A percentile compares a stretch with the other conserved stretches of the same genome.
These are phyloP conservation scores for Holacanthus passer DNA, from an alignment of 2,113 vertebrate species.

Conservation along the genomic window DNA sequence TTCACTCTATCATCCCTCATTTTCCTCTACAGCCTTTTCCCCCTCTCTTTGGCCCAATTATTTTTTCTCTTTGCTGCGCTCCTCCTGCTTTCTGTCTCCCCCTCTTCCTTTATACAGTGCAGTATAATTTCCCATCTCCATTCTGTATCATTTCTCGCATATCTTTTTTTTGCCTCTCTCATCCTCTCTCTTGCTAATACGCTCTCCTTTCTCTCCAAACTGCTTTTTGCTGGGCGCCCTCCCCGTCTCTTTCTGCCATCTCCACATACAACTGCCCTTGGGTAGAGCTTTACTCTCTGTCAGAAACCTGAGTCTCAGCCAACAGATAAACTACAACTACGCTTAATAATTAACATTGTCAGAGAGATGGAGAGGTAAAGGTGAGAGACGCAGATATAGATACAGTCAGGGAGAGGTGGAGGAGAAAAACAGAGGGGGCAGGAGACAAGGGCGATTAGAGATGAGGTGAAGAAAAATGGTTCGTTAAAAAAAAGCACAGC, in stretches of 20 bases:
- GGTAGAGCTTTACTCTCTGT: constrained; percentile 53
- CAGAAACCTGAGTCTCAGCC: constrained; percentile 68
- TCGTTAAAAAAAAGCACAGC: constrained; percentile 7
- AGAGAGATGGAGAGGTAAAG: constrained; percentile 26
- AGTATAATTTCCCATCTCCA: constrained; percentile 69
- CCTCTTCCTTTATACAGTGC: constrained; percentile 53
- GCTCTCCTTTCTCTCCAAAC: constrained; percentile 11
- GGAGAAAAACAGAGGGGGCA: not conserved
- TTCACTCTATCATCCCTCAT: constrained; percentile 67
- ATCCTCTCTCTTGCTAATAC: constrained; percentile 16
- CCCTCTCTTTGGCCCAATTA: constrained; percentile 77
- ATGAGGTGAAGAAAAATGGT: constrained; percentile 28
- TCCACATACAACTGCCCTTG: constrained; percentile 45
- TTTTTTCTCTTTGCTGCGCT: constrained; percentile 65
- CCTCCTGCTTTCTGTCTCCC: constrained; percentile 60
- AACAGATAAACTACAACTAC: constrained; percentile 66
- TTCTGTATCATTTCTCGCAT: constrained; percentile 58
- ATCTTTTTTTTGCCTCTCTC: constrained; percentile 35
- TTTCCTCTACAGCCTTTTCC: constrained; percentile 46
- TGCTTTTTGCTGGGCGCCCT: constrained; percentile 5
- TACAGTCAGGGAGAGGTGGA: not conserved
- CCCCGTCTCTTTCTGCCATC: constrained; percentile 26
- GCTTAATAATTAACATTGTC: constrained; percentile 63
- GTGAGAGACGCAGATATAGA: constrained; percentile 14
- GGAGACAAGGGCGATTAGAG: constrained; percentile 1